Evolutionary conservation across 2,888 invertebrate genomes (phyloP).

Genomic region (Venustoraphidia nigricollis): DNA sequence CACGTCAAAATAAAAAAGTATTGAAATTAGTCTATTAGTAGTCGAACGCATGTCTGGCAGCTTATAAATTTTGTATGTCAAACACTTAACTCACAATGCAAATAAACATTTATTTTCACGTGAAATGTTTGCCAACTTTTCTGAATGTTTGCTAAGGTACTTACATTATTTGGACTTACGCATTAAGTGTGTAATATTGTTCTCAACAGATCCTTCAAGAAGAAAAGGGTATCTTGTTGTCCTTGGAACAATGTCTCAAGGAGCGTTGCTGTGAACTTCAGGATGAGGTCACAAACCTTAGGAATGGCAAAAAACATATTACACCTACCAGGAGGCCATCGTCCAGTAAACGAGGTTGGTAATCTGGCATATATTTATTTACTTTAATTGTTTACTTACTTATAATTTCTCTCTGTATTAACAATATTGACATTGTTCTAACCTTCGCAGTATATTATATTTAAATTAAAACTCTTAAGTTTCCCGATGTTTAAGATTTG

Average conservation of each 20-base stretch:
- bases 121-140: no score
- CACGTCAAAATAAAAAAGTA: background rate
- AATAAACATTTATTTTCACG: no score
- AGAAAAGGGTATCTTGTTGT: conserved; percentile 57
- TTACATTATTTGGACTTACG: no score
- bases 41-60: no score
- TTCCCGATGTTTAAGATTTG: no score
- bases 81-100: no score
- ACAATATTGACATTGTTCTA: no score
- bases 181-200: background rate
- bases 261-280: conserved; percentile 62
- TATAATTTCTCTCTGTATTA: background rate
- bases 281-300: conserved; percentile 47
- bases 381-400: background rate
- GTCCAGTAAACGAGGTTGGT: conserved; percentile 34
- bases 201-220: conserved; percentile 50
- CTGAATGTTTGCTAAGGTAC: no score
- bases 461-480: no score
- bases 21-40: background rate
- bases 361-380: background rate
- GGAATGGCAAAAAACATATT: conserved; percentile 32
- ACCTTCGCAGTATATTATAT: no score
- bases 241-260: conserved; percentile 57
- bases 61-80: no score
- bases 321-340: conserved; percentile 29